Evolutionary conservation across 2,797 vertebrate species (phyloP).

Genomic region (Cirrhinus molitorella): DNA sequence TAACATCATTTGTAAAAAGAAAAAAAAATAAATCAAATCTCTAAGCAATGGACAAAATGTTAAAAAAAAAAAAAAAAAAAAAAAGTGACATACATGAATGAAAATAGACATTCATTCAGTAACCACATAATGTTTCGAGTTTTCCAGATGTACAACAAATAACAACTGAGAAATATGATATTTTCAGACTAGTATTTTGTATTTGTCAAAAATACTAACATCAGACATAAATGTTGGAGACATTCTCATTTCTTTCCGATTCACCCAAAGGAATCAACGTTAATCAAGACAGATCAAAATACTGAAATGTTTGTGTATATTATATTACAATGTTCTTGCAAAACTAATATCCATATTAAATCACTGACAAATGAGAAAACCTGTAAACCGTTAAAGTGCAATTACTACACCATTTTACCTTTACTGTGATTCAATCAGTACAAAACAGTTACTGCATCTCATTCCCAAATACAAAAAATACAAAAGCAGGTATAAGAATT

Average conservation of each 20-base stretch:
- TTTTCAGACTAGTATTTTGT: constrained; percentile 34
- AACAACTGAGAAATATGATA: constrained; percentile 36
- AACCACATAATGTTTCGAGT: constrained; percentile 35
- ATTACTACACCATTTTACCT: constrained; percentile 44
- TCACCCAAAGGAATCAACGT: not conserved
- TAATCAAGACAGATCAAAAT: constrained; percentile 34
- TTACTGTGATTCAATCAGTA: constrained; percentile 27
- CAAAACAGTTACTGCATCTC: constrained; percentile 35
- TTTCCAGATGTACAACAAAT: constrained; percentile 55
- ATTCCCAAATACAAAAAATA: constrained; percentile 23
- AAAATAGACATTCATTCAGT: constrained; percentile 36
- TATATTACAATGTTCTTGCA: not conserved
- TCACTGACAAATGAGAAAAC: constrained; percentile 27
- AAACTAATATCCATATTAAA: constrained; percentile 6
- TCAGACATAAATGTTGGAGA: constrained; percentile 10
- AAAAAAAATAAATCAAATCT: not conserved
- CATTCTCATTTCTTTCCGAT: constrained; percentile 1
- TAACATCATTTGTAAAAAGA: not conserved
- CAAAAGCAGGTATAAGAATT: not conserved
- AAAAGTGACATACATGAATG: not conserved
- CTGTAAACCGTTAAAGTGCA: constrained; percentile 63
- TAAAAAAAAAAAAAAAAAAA: not conserved
- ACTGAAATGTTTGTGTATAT: not conserved
- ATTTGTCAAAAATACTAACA: constrained; percentile 51
- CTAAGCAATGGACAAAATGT: not conserved